These are phyloP conservation scores for Anthoptus insignis DNA, from an alignment of 2,888 invertebrate species.

Conservation along the genomic window DNA sequence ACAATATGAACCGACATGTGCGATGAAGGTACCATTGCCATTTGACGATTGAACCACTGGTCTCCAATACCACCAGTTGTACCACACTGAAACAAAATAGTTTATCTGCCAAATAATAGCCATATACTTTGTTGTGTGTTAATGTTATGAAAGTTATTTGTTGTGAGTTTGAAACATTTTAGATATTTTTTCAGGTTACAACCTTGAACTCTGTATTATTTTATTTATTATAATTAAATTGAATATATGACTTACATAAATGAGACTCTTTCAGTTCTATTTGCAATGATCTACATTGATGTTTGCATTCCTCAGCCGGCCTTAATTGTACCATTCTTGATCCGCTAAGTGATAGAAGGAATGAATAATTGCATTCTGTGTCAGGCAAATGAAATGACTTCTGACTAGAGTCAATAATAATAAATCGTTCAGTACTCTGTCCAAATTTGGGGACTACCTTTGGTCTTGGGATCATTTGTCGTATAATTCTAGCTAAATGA, in stretches of 20 bases:
- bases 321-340: slow-evolving; percentile 90
- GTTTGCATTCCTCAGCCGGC: slow-evolving; percentile 92
- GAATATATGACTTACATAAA: slow-evolving; percentile 89
- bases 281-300: slow-evolving; percentile 90
- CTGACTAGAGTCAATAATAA: slow-evolving; percentile 91
- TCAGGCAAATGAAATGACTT: slow-evolving; percentile 90
- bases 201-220: slow-evolving; percentile 16
- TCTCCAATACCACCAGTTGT: slow-evolving; percentile 95
- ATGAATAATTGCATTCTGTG: slow-evolving; percentile 94
- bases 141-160: neutral
- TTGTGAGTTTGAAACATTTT: neutral
- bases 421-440: slow-evolving; percentile 92
- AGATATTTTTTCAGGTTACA: neutral
- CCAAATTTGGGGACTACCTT: slow-evolving; percentile 90
- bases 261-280: slow-evolving; percentile 90
- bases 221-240: slow-evolving; percentile 10
- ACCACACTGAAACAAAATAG: slow-evolving; percentile 89
- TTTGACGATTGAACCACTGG: slow-evolving; percentile 88
- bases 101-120: slow-evolving; percentile 14
- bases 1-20: slow-evolving; percentile 91
- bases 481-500: slow-evolving; percentile 90
- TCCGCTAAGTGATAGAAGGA: slow-evolving; percentile 91
- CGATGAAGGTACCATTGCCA: slow-evolving; percentile 88
- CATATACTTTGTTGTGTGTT: neutral
- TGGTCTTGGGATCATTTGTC: slow-evolving; percentile 91